Evolutionary conservation across 2,113 vertebrate genomes (phyloP), one percentile per base, ranked within the genome.

Genomic region (Tupaia chinensis): DNA sequence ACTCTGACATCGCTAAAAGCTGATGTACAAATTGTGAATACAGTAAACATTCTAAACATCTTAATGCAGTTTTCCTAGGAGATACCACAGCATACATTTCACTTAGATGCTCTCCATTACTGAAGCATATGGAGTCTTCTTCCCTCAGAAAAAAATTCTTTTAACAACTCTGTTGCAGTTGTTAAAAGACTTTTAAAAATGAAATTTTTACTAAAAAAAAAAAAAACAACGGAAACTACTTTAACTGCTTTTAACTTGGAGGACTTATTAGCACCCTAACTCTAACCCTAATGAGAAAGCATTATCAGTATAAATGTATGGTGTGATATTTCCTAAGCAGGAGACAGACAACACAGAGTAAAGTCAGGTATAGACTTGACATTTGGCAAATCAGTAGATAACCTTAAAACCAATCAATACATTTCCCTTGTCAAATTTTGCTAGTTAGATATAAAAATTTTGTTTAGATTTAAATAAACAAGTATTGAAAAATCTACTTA

Each of bases 331-430:
- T 58, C 84, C 1, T 83, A 89, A 93, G 65, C 54, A 81, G 34
- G 22, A 91, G 73, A 91, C 5, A 92, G 68, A 83, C 19, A 94
- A 76, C 23, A 84, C 0, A 87, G 80, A 92, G 63, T 63, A 83
- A 87, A 94, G 58, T 44, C 29, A 93, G 66, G 82, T 73, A 94
- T 0, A 84, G 16, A 34, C 14, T 74, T 88, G 78, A 22, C 85
- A 93, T 88, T 70, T 94, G 96, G 87, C 60, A 96, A 93, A 96
- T 93, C 53, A 89, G 83, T 70, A 97, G 32, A 94, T 89, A 95
- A 97, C 86, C 80, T 94, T 92, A 82, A 93, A 94, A 32, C 68
- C 72, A 92, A 84, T 44, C 44, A 44, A 44, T 44, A 44, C 23
- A 87, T 16, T 82, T 61, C 73, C 9, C 27, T 63, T 74, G 61